A percentile compares a stretch with the other conserved stretches of the same genome.
These are phyloP conservation scores for Neotoxoptera formosana DNA, from an alignment of 1,140 invertebrate species.

Conservation along the genomic window DNA sequence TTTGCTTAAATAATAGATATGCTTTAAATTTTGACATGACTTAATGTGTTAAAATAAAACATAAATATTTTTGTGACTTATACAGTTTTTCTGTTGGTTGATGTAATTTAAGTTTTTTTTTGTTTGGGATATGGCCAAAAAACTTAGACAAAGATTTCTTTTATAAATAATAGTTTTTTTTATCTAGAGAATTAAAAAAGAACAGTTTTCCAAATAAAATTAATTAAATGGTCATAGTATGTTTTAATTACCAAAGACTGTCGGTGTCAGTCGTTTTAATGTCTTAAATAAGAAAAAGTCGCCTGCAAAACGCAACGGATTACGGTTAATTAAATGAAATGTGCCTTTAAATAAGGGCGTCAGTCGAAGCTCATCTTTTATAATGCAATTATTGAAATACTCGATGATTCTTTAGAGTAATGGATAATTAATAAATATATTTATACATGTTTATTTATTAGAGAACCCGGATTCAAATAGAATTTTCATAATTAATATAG, in stretches of 20 bases:
- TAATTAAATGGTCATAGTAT: conserved; percentile 43
- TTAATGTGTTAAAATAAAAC: neutral
- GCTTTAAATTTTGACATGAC: neutral
- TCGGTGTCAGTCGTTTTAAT: conserved; percentile 37
- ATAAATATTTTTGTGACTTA: neutral
- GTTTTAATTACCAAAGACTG: conserved; percentile 54
- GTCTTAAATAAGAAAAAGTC: conserved; percentile 40
- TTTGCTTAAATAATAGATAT: neutral
- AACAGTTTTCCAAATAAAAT: conserved; percentile 28
- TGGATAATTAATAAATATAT: neutral
- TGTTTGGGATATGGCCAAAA: conserved; percentile 5
- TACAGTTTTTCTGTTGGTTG: neutral
- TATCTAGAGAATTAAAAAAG: conserved; percentile 31
- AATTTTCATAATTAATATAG: neutral
- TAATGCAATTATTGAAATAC: neutral
- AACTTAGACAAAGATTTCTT: neutral
- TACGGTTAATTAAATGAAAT: conserved; percentile 25
- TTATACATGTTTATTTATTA: neutral
- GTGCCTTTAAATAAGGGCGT: neutral
- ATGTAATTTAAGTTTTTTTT: conserved; percentile 33
- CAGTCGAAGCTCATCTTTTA: neutral
- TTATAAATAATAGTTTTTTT: conserved; percentile 12
- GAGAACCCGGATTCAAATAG: neutral
- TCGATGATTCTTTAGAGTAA: neutral
- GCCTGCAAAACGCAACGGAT: neutral